phyloP scores from a whole-genome alignment of 2,888 invertebrate species.

The Lasioglossum zephyrum region DNA sequence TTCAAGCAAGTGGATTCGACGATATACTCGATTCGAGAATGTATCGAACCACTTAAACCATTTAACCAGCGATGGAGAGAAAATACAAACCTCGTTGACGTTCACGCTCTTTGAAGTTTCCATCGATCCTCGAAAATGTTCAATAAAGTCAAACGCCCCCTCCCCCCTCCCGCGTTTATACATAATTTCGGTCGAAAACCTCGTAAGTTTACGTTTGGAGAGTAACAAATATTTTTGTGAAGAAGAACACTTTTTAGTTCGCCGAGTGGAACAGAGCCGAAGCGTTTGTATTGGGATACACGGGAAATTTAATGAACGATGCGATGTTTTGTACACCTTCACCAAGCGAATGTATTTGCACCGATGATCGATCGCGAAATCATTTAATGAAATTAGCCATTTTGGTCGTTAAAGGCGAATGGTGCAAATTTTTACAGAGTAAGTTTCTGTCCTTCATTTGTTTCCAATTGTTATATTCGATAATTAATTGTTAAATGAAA shows the following conservation, averaged over 20 bases:
- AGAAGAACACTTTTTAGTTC: neutral
- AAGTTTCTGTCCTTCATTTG: no score
- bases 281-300: neutral
- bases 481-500: no score
- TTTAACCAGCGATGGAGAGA: slow-evolving; percentile 53
- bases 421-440: neutral
- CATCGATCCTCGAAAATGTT: neutral
- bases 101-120: slow-evolving; percentile 9
- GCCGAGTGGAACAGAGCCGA: neutral
- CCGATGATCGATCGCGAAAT: neutral
- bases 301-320: slow-evolving; percentile 7
- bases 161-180: neutral
- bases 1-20: slow-evolving; percentile 64
- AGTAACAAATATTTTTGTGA: neutral
- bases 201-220: neutral
- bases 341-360: neutral
- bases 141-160: neutral
- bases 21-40: slow-evolving; percentile 58
- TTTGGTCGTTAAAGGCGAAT: neutral
- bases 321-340: neutral
- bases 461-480: no score
- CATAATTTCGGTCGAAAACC: neutral
- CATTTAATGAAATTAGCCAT: neutral
- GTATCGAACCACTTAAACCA: slow-evolving; percentile 60
- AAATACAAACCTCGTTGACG: slow-evolving; percentile 19